Conservation (phyloP, 1,140 invertebrate species). For the Eulimnadia texana region DNA sequence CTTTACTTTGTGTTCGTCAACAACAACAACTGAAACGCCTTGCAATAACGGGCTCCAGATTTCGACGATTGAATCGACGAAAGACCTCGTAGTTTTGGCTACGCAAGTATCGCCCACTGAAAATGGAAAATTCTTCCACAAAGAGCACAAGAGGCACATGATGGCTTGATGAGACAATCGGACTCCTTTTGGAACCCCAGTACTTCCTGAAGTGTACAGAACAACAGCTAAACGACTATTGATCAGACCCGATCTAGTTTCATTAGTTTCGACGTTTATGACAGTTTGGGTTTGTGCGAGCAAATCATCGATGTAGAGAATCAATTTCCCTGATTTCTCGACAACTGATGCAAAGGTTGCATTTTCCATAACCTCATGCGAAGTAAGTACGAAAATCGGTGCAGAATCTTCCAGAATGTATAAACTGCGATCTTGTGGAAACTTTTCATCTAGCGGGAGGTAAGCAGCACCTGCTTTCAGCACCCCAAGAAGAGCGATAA, state of each 20-base stretch:
- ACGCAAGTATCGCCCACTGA: slow-evolving; percentile 46
- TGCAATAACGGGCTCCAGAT: slow-evolving; percentile 69
- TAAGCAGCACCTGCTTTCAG: slow-evolving; percentile 70
- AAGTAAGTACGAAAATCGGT: slow-evolving; percentile 36
- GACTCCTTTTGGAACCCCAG: slow-evolving; percentile 83
- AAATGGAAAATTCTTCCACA: slow-evolving; percentile 63
- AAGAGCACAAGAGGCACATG: slow-evolving; percentile 66
- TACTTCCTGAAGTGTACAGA: slow-evolving; percentile 84
- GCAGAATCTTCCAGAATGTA: slow-evolving; percentile 61
- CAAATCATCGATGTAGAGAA: no score
- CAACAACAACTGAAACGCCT: slow-evolving; percentile 48
- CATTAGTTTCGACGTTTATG: no score
- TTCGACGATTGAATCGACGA: slow-evolving; percentile 73
- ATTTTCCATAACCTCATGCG: no score
- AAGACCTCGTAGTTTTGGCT: slow-evolving; percentile 79
- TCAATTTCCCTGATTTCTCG: no score
- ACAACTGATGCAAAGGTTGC: no score
- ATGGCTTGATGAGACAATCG: slow-evolving; percentile 61
- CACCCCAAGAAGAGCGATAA: slow-evolving; percentile 50
- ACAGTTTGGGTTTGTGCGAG: no score
- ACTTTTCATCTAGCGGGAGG: slow-evolving; percentile 59
- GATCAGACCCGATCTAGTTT: no score
- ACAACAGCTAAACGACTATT: slow-evolving; percentile 43
- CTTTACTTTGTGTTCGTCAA: slow-evolving; percentile 50
- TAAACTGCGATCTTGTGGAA: slow-evolving; percentile 52